Conservation (phyloP, 2,888 invertebrate species). For the Tachina grossa region DNA sequence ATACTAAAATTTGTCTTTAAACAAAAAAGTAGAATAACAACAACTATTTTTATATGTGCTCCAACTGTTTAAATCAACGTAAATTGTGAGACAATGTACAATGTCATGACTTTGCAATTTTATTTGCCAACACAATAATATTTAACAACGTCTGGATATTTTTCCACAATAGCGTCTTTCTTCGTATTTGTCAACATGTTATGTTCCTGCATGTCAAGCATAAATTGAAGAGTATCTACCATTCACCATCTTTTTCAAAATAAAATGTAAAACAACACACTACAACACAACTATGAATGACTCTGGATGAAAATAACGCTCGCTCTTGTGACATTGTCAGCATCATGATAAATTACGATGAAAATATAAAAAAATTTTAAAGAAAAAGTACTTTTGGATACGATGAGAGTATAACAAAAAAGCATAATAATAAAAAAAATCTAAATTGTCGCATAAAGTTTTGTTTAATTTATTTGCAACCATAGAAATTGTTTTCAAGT, state of each 20-base stretch:
- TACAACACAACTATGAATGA: slow-evolving; percentile 33
- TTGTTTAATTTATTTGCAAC: not conserved
- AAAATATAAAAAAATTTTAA: slow-evolving; percentile 43
- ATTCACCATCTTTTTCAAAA: not conserved
- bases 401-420: slow-evolving; percentile 1
- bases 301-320: slow-evolving; percentile 26
- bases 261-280: slow-evolving; percentile 30
- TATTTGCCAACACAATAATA: slow-evolving; percentile 10
- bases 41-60: not conserved
- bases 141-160: slow-evolving; percentile 29
- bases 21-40: not conserved
- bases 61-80: not conserved
- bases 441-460: slow-evolving; percentile 22
- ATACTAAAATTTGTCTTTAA: not conserved
- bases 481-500: not conserved
- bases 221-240: slow-evolving; percentile 29
- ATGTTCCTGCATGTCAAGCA: slow-evolving; percentile 35
- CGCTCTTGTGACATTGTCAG: slow-evolving; percentile 43
- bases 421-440: not conserved
- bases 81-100: not conserved
- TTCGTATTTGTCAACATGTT: slow-evolving; percentile 31
- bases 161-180: not conserved
- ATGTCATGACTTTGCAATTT: slow-evolving; percentile 16
- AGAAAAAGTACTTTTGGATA: slow-evolving; percentile 10
- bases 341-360: slow-evolving; percentile 48